Percentiles rank a stretch among this genome's conserved stretches.
Evolutionary conservation across 2,113 vertebrate species (phyloP).

Genomic region (Leptosomus discolor): DNA sequence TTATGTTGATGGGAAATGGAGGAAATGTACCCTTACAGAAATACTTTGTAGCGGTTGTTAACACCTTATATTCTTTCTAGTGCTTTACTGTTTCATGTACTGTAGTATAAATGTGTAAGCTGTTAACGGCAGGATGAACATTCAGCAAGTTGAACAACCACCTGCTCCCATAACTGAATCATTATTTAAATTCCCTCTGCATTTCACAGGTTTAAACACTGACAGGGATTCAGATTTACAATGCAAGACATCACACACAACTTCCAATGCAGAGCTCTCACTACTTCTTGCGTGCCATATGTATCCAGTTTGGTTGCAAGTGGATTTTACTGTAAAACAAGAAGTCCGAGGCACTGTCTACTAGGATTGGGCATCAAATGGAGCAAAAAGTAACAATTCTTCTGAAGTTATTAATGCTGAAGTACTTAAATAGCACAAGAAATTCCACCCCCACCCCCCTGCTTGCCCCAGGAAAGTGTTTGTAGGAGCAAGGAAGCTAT

Average conservation of each 20-base stretch:
- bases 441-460: neutral
- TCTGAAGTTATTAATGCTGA: neutral
- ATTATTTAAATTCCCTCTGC: conserved; percentile 62
- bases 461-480: neutral
- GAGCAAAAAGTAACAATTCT: neutral
- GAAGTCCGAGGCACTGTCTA: neutral
- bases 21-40: conserved; percentile 74
- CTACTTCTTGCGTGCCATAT: neutral
- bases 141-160: conserved; percentile 43
- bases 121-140: conserved; percentile 70
- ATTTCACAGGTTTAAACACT: conserved; percentile 57
- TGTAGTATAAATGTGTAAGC: conserved; percentile 65
- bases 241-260: neutral
- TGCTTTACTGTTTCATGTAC: conserved; percentile 38
- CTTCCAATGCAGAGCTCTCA: neutral
- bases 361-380: neutral
- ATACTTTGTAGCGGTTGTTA: conserved; percentile 76
- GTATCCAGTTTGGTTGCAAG: neutral
- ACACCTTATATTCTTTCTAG: conserved; percentile 72
- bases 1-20: conserved; percentile 74
- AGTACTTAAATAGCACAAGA: neutral
- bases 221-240: conserved; percentile 46
- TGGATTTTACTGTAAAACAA: neutral
- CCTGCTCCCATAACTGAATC: conserved; percentile 60
- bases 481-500: neutral